Percentiles rank a stretch among this genome's conserved stretches.
Evolutionary conservation across 2,113 vertebrate genomes (phyloP).

Genomic region (Saccopteryx bilineata): DNA sequence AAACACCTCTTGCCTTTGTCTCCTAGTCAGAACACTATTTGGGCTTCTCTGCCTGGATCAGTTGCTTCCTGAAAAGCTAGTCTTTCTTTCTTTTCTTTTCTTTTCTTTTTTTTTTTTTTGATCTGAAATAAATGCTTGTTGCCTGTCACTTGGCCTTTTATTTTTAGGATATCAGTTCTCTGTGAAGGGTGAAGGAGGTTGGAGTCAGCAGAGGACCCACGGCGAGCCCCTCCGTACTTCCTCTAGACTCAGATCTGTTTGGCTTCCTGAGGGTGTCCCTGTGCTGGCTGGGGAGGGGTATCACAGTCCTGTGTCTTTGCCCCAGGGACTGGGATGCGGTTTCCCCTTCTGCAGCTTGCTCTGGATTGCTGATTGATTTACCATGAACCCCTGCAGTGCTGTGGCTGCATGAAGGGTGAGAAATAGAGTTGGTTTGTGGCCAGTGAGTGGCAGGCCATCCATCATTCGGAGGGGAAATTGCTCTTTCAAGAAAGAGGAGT

Average conservation of each 20-base stretch:
- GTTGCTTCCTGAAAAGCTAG: not conserved
- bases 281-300: not conserved
- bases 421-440: constrained; percentile 46
- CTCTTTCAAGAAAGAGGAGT: constrained; percentile 72
- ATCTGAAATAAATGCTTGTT: not conserved
- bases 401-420: not conserved
- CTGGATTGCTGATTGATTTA: constrained; percentile 65
- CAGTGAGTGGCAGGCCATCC: constrained; percentile 56
- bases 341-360: not conserved
- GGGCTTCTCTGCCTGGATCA: not conserved
- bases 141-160: not conserved
- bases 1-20: not conserved
- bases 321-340: not conserved
- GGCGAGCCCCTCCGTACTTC: not conserved
- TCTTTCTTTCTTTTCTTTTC: not conserved
- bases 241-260: not conserved
- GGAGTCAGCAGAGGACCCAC: not conserved
- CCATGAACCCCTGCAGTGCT: not conserved
- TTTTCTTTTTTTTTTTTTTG: too few relatives aligned
- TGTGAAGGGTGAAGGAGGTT: not conserved
- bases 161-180: not conserved
- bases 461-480: constrained; percentile 73
- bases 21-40: not conserved
- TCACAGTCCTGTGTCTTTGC: not conserved
- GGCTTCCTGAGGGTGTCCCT: not conserved